Evolutionary conservation across 2,113 vertebrate species (phyloP).

Genomic region (Laticauda colubrina): DNA sequence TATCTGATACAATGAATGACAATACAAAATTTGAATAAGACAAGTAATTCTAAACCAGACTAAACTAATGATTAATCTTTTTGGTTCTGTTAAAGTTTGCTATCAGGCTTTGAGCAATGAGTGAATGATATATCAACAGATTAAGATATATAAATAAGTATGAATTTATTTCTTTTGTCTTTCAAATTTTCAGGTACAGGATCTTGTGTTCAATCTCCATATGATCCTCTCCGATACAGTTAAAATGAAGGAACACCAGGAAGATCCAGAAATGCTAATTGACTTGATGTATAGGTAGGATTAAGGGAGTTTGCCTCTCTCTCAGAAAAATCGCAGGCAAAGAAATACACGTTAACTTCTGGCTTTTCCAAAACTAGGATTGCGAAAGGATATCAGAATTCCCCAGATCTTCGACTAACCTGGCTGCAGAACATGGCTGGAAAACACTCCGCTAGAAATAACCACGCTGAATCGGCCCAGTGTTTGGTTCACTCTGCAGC

Average conservation of each 20-base stretch:
- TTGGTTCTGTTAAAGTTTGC: background rate
- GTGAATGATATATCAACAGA: background rate
- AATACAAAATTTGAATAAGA: background rate
- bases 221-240: slow-evolving; percentile 99
- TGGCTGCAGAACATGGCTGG: slow-evolving; percentile 99
- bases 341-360: slow-evolving; percentile 8
- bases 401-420: slow-evolving; percentile 90
- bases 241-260: slow-evolving; percentile 99
- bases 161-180: background rate
- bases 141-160: background rate
- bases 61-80: background rate
- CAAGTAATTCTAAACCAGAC: background rate
- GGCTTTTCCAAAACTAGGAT: slow-evolving; percentile 75
- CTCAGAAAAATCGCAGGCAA: background rate
- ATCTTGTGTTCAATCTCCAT: slow-evolving; percentile 97
- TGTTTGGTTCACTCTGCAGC: slow-evolving; percentile 98
- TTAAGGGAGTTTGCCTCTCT: background rate
- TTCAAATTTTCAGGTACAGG: slow-evolving; percentile 82
- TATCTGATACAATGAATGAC: background rate
- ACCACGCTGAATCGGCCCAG: slow-evolving; percentile 94
- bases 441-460: slow-evolving; percentile 94
- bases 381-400: slow-evolving; percentile 98
- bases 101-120: background rate
- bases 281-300: slow-evolving; percentile 97
- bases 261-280: slow-evolving; percentile 97